Evolutionary conservation across 2,888 invertebrate genomes (phyloP).

Genomic region (Polia nebulosa): DNA sequence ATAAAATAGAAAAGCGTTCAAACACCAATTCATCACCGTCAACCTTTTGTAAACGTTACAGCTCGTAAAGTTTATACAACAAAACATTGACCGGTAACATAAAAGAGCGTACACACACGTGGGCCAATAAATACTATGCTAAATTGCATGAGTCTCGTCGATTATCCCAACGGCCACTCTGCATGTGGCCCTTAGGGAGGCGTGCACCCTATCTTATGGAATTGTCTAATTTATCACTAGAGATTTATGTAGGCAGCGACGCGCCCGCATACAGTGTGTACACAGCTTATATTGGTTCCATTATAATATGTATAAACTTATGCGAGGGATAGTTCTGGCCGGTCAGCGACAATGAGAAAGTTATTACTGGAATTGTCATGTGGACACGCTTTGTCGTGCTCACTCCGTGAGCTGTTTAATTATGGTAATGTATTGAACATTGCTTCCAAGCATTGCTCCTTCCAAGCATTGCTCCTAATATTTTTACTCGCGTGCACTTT

Average conservation of each 20-base stretch:
- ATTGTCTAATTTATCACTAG: slow-evolving; percentile 85
- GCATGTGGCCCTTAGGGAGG: slow-evolving; percentile 72
- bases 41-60: slow-evolving; percentile 67
- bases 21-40: slow-evolving; percentile 59
- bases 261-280: slow-evolving; percentile 79
- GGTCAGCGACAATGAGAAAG: slow-evolving; percentile 69
- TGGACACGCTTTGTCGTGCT: slow-evolving; percentile 72
- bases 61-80: slow-evolving; percentile 67
- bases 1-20: slow-evolving; percentile 59
- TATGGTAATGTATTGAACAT: slow-evolving; percentile 72
- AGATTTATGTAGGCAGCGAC: slow-evolving; percentile 83
- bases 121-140: slow-evolving; percentile 71
- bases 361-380: slow-evolving; percentile 75
- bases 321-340: slow-evolving; percentile 63
- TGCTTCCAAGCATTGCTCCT: slow-evolving; percentile 34
- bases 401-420: slow-evolving; percentile 64
- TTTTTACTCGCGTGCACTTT: slow-evolving; percentile 40
- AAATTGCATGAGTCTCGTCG: slow-evolving; percentile 76
- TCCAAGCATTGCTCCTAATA: slow-evolving; percentile 33
- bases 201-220: slow-evolving; percentile 83
- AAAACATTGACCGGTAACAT: slow-evolving; percentile 69
- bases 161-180: slow-evolving; percentile 75
- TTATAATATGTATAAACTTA: slow-evolving; percentile 67
- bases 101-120: slow-evolving; percentile 63
- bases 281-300: slow-evolving; percentile 65